Conservation (phyloP, 2,888 invertebrate genomes). For the Axea sp. region DNA sequence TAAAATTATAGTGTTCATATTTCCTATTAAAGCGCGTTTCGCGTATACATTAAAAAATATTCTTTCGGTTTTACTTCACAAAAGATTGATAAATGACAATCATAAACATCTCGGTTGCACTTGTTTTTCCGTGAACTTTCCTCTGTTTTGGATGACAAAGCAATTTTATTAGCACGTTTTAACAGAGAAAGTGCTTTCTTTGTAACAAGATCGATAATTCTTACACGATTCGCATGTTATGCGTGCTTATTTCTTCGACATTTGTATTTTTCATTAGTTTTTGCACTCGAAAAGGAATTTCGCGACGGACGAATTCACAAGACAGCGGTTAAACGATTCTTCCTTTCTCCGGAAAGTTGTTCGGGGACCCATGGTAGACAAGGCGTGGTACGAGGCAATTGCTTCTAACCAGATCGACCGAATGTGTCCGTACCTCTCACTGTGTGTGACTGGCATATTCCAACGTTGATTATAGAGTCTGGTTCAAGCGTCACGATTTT, state of each 20-base stretch:
- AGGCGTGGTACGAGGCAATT: constrained; percentile 70
- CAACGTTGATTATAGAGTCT: constrained; percentile 70
- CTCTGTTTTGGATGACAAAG: constrained; percentile 37
- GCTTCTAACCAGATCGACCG: constrained; percentile 66
- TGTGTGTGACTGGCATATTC: constrained; percentile 72
- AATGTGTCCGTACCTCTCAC: constrained; percentile 72
- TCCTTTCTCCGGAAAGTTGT: constrained; percentile 71
- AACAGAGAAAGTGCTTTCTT: constrained; percentile 46
- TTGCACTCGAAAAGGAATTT: constrained; percentile 22
- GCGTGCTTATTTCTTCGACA: constrained; percentile 8
- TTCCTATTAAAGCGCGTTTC: too few species aligned
- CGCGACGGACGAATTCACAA: constrained; percentile 43
- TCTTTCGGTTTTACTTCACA: constrained; percentile 1
- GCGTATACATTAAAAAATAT: not conserved
- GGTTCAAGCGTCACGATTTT: constrained; percentile 73
- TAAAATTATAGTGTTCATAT: too few species aligned
- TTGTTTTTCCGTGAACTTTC: constrained; percentile 38
- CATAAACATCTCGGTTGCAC: not conserved
- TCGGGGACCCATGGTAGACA: constrained; percentile 61
- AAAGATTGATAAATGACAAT: constrained; percentile 16
- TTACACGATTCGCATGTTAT: constrained; percentile 17
- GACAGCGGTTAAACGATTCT: constrained; percentile 64
- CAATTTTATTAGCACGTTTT: constrained; percentile 38
- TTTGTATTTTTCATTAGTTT: constrained; percentile 1
- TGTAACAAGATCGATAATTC: constrained; percentile 18